phyloP scores from a whole-genome alignment of 1,140 invertebrate genomes.

The Nebria ingens region DNA sequence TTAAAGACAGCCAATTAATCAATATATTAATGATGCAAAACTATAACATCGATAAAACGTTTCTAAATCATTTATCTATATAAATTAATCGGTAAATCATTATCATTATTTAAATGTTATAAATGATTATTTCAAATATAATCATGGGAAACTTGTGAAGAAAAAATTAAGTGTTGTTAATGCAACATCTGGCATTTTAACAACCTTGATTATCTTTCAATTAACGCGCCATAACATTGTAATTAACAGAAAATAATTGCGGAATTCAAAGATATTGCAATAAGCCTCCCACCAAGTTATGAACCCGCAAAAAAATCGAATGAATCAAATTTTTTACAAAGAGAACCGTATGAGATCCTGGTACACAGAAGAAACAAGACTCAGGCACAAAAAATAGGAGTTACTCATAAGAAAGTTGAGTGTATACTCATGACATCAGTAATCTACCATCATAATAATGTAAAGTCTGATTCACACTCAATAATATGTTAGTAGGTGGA shows the following conservation, averaged over 20 bases:
- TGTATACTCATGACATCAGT: background rate
- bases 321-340: background rate
- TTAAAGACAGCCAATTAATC: too few species aligned
- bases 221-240: constrained; percentile 4
- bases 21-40: too few species aligned
- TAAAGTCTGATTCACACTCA: background rate
- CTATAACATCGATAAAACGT: too few species aligned
- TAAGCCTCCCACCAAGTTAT: background rate
- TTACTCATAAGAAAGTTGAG: background rate
- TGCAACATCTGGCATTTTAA: background rate
- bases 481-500: too few species aligned
- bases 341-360: background rate
- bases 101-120: too few species aligned
- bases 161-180: too few species aligned
- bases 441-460: background rate
- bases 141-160: too few species aligned
- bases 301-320: background rate
- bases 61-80: too few species aligned
- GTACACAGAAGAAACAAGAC: background rate
- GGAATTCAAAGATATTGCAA: constrained; percentile 1
- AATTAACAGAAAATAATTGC: background rate
- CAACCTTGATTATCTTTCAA: background rate
- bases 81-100: too few species aligned
- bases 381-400: background rate
- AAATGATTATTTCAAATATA: too few species aligned